Evolutionary conservation across 2,113 vertebrate species (phyloP), one percentile per base, ranked within the genome.

Genomic region (Peucedramus taeniatus): DNA sequence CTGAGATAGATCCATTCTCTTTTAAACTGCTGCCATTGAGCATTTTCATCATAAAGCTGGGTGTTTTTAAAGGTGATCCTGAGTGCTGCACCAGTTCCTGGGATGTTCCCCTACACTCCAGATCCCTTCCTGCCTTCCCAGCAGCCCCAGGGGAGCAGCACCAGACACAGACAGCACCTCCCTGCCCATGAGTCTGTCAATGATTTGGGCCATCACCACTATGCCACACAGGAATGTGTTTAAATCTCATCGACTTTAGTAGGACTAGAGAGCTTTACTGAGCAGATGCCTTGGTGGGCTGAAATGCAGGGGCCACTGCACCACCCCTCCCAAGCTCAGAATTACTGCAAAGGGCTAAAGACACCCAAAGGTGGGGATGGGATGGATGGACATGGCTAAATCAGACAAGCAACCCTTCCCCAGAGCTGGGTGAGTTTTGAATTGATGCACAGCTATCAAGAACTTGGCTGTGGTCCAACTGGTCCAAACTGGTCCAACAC

Each of bases 111-210:
- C 30, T 1, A 7, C 5, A 11, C 24, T 12, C 22, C 37, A 71
- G 30, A 47, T 3, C 22, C 26, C 3, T 13, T 50, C 47, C 63
- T 13, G 47, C 2, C 47, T 82, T 57, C n/a, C 23, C 50, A 31
- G 31, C 7, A 65, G 42, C 33, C 61, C 57, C 54, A 47, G 6
- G 31, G 60, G 77, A 68, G 24, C 28, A 77, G 50, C 4, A 40
- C 9, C 37, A 31, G 31, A 13, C 20, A 53, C 6, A 1, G 12
- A 27, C 35, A 33, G 50, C 4, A 44, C n/a, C 31, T 83, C 33
- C 60, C 35, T 8, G 1, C 9, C 3, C 18, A n/a, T 0, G 0
- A 24, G 4, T 3, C 61, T 42, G 50, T 15, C 50, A 69, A 1
- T 1, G 5, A n/a, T 33, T 16, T 21, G 21, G 50, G 44, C 47